Evolutionary conservation across 2,797 vertebrate genomes (phyloP), one percentile per base, ranked within the genome.

Genomic region (Eremophila alpestris): DNA sequence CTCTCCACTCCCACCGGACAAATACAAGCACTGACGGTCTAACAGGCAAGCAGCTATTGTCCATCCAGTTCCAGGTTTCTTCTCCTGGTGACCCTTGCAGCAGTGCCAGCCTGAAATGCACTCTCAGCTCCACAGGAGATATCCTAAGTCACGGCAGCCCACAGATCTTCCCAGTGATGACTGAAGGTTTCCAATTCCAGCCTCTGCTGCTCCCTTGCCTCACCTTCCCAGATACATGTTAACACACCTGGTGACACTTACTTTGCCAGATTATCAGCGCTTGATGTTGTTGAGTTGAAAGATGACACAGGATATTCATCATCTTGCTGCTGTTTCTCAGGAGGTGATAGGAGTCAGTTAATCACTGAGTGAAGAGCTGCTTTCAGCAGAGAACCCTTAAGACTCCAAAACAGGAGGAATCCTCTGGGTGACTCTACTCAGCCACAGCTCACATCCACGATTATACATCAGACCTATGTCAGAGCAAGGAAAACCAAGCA

Each of bases 161-260:
- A 5, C 0, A 3, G 40, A n/a, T 38, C 8, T 48, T 46, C 30
- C 56, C 65, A 62, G 41, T 0, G 0, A 18, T 0, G 19, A 24
- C 1, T 0, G 0, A 45, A 59, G 23, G 22, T 8, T 43, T 71
- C 38, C 11, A 5, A 0, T 13, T 49, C 11, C 55, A 79, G 7
- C 11, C 22, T 56, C 26, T 17, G 75, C 36, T 40, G 22, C 22
- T 73, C 20, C 38, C 20, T 49, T 22, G 16, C 11, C 14, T 17
- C n/a, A 21, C 56, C 41, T 40, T 62, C 34, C 70, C 7, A 1
- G n/a, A 38, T 32, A 82, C 2, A 3, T 0, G 3, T 16, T 16
- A 46, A 58, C 0, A 2, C 17, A 78, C 32, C 49, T 7, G 18
- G 45, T 2, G 17, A 64, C 55, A 26, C 17, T 10, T 16, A 5